These are phyloP conservation scores for Coenonympha glycerion DNA, from an alignment of 2,888 invertebrate genomes.

Conservation along the genomic window DNA sequence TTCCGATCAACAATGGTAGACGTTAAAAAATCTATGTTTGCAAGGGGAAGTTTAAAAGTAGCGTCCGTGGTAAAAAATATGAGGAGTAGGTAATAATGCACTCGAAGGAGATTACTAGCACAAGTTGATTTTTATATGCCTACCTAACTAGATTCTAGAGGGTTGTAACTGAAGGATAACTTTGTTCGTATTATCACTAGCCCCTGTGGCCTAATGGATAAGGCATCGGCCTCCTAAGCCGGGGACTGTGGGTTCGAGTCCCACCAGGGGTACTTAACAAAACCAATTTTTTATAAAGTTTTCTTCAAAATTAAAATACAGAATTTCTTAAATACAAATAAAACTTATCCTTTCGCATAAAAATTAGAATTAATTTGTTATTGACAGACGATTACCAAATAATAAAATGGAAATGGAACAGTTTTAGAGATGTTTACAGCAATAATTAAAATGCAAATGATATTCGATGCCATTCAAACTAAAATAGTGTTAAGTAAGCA, in stretches of 20 bases:
- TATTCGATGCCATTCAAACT: neutral
- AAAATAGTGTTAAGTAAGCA: neutral
- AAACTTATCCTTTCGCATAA: too few relatives aligned
- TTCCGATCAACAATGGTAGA: too few relatives aligned
- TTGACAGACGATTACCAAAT: neutral
- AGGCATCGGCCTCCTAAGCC: slow-evolving; percentile 86
- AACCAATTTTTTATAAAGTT: too few relatives aligned
- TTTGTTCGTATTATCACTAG: slow-evolving; percentile 32
- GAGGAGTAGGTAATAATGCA: too few relatives aligned
- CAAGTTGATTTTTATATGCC: too few relatives aligned
- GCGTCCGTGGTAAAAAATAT: too few relatives aligned
- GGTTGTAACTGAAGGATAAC: neutral
- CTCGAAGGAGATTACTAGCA: too few relatives aligned
- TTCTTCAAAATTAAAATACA: too few relatives aligned
- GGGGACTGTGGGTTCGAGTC: slow-evolving; percentile 86
- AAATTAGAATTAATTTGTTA: neutral
- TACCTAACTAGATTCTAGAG: neutral
- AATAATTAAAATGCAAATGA: neutral
- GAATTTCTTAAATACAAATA: too few relatives aligned
- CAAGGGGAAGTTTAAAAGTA: too few relatives aligned
- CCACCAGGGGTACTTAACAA: slow-evolving; percentile 79
- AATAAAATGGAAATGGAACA: neutral
- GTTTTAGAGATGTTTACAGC: neutral
- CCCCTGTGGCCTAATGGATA: slow-evolving; percentile 86
- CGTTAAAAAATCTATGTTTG: too few relatives aligned